phyloP scores from a whole-genome alignment of 2,113 vertebrate genomes.

The Anseranas semipalmata region DNA sequence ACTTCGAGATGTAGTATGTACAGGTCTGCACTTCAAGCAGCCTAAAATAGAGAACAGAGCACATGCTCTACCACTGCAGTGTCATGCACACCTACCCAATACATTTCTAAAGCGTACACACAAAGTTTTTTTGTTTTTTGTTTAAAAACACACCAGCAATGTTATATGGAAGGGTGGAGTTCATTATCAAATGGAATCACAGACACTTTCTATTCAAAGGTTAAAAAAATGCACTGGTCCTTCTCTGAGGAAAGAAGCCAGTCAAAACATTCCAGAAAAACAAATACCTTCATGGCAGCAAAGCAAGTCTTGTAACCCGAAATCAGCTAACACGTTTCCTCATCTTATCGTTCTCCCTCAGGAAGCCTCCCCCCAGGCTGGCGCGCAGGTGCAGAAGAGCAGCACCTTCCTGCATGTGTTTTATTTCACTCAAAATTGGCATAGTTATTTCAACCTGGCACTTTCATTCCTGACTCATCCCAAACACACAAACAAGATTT shows the following conservation, averaged over 20 bases:
- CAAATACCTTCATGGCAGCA: not conserved
- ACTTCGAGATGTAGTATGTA: too few relatives aligned
- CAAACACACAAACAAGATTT: constrained; percentile 54
- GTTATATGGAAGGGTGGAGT: not conserved
- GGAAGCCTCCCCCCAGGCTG: not conserved
- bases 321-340: not conserved
- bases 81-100: not conserved
- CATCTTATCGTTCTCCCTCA: not conserved
- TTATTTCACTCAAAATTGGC: constrained; percentile 30
- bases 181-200: not conserved
- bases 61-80: not conserved
- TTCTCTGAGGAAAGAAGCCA: not conserved
- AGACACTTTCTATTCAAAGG: not conserved
- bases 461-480: constrained; percentile 63
- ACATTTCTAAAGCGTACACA: not conserved
- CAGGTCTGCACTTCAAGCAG: not conserved
- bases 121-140: too few relatives aligned
- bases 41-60: not conserved
- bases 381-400: constrained; percentile 34
- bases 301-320: not conserved
- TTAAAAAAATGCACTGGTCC: not conserved
- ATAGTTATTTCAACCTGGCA: constrained; percentile 37
- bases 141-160: too few relatives aligned
- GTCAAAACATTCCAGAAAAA: constrained; percentile 14
- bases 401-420: constrained; percentile 61